phyloP scores from a whole-genome alignment of 2,113 vertebrate species.

The Meleagris gallopavo region DNA sequence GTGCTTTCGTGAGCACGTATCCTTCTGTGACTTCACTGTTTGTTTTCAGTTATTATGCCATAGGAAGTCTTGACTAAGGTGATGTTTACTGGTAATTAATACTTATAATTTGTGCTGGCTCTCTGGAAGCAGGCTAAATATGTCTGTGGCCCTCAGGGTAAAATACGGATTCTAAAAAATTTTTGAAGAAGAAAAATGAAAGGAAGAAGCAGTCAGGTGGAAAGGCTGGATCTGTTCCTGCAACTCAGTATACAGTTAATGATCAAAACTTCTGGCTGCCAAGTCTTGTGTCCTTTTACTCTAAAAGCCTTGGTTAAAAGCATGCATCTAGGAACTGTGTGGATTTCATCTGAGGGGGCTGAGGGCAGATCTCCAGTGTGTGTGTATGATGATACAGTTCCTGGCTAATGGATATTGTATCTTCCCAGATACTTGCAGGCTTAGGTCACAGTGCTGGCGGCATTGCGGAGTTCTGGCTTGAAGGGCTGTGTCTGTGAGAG shows the following conservation, averaged over 20 bases:
- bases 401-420: conserved; percentile 17
- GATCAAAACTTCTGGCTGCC: background rate
- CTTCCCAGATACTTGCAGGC: conserved; percentile 47
- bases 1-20: background rate
- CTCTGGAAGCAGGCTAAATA: background rate
- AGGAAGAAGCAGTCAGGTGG: background rate
- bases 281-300: background rate
- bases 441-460: conserved; percentile 52
- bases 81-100: too few relatives aligned
- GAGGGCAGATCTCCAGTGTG: background rate
- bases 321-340: background rate
- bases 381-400: conserved; percentile 42
- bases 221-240: background rate
- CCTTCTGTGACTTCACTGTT: background rate
- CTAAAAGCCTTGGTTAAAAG: background rate
- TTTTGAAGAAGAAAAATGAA: background rate
- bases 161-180: background rate
- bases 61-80: background rate
- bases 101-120: background rate
- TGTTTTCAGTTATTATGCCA: background rate
- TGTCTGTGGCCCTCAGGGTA: background rate
- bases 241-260: background rate
- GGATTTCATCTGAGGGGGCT: background rate
- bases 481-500: background rate
- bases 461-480: background rate